Conservation (phyloP, 2,797 vertebrate species). For the Sebastes miniatus region DNA sequence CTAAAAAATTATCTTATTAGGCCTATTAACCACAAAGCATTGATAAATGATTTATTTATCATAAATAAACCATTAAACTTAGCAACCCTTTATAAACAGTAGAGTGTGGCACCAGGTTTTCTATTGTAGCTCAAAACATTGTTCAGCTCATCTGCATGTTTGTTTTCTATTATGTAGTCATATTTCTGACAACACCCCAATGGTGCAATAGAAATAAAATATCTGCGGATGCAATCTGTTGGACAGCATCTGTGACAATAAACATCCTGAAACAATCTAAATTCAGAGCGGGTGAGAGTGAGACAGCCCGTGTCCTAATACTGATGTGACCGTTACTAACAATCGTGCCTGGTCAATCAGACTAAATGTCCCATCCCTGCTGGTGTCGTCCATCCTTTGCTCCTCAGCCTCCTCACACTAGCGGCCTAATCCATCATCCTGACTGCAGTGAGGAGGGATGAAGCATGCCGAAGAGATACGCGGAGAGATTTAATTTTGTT, state of each 20-base stretch:
- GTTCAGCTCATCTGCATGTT: not conserved
- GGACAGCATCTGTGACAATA: conserved; percentile 9
- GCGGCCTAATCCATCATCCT: conserved; percentile 67
- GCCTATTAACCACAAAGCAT: not conserved
- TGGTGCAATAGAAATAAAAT: conserved; percentile 11
- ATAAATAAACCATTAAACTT: not conserved
- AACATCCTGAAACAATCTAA: conserved; percentile 24
- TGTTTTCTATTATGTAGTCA: not conserved
- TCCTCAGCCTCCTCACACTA: conserved; percentile 22
- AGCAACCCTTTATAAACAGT: not conserved
- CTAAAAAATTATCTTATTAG: not conserved
- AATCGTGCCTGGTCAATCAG: conserved; percentile 38
- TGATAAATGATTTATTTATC: not conserved
- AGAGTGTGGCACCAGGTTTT: not conserved
- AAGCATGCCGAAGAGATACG: conserved; percentile 36
- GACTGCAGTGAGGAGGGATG: conserved; percentile 44
- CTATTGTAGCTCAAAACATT: not conserved
- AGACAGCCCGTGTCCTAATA: conserved; percentile 24
- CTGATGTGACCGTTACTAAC: conserved; percentile 32
- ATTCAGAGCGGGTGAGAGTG: conserved; percentile 17
- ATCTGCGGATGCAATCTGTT: conserved; percentile 5
- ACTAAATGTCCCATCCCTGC: conserved; percentile 36
- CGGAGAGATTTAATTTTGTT: conserved; percentile 54
- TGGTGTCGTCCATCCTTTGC: conserved; percentile 24
- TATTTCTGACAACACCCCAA: not conserved